phyloP scores from a whole-genome alignment of 2,797 vertebrate species.

The Malurus splendens region DNA sequence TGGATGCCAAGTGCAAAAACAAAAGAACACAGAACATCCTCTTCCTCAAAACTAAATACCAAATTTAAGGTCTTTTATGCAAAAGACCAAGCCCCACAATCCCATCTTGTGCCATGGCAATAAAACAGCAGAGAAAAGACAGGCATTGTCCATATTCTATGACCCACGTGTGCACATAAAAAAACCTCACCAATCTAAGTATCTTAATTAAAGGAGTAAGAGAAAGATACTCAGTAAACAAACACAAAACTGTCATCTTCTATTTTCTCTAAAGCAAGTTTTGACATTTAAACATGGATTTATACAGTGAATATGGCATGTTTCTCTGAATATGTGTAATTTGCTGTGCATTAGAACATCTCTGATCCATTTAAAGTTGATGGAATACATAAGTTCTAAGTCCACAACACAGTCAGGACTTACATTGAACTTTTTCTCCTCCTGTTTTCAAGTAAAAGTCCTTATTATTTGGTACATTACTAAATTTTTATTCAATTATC shows the following conservation, averaged over 20 bases:
- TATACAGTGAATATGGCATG: not conserved
- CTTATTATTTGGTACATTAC: not conserved
- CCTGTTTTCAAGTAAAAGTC: not conserved
- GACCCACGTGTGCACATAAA: not conserved
- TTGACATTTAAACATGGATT: not conserved
- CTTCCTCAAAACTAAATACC: not conserved
- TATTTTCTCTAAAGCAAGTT: not conserved
- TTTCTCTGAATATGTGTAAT: not conserved
- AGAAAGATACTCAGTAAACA: not conserved
- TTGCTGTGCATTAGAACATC: not conserved
- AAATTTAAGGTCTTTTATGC: not conserved
- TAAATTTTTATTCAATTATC: not conserved
- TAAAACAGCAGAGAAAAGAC: not conserved
- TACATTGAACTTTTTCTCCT: not conserved
- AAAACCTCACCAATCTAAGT: fast-evolving
- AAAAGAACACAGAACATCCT: not conserved
- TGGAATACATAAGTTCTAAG: not conserved
- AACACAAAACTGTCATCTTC: not conserved
- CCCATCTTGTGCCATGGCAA: not conserved
- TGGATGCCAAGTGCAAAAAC: not conserved
- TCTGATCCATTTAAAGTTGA: not conserved
- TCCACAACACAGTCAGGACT: not conserved
- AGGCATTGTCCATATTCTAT: not conserved
- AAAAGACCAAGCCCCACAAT: not conserved
- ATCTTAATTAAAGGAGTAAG: not conserved